A percentile compares a stretch with the other conserved stretches of the same genome.
Conservation (phyloP, 2,113 vertebrate species). For the Lepus europaeus region DNA sequence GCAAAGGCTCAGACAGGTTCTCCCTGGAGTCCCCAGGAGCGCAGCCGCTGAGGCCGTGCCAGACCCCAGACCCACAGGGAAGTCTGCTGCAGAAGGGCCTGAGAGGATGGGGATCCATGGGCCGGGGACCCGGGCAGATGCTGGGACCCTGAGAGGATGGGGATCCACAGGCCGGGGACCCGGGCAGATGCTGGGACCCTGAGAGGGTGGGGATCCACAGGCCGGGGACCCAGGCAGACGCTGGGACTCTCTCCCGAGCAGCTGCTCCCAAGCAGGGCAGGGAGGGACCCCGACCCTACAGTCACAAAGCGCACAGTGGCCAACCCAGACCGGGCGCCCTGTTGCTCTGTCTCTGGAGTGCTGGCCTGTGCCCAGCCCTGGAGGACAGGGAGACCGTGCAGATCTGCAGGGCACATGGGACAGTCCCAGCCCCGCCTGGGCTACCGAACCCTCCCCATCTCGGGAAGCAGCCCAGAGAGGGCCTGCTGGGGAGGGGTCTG, state of each 20-base stretch:
- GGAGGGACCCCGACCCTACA: not conserved
- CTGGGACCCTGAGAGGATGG: too few relatives aligned
- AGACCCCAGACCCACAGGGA: not conserved
- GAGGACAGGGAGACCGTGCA: not conserved
- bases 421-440: not conserved
- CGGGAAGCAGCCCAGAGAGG: not conserved
- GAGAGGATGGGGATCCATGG: accelerated
- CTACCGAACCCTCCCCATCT: not conserved
- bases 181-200: too few relatives aligned
- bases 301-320: too few relatives aligned
- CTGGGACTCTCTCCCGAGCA: not conserved
- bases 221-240: too few relatives aligned
- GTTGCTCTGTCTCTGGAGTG: not conserved
- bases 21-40: not conserved
- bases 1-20: not conserved
- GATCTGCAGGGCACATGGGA: not conserved
- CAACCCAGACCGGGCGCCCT: not conserved
- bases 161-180: too few relatives aligned
- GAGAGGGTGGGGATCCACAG: too few relatives aligned
- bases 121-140: too few relatives aligned
- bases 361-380: not conserved
- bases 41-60: not conserved
- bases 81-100: not conserved
- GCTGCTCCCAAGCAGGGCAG: too few relatives aligned
- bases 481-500: not conserved